Evolutionary conservation across 2,113 vertebrate species (phyloP), one percentile per base, ranked within the genome.

Genomic region (Vicugna pacos): DNA sequence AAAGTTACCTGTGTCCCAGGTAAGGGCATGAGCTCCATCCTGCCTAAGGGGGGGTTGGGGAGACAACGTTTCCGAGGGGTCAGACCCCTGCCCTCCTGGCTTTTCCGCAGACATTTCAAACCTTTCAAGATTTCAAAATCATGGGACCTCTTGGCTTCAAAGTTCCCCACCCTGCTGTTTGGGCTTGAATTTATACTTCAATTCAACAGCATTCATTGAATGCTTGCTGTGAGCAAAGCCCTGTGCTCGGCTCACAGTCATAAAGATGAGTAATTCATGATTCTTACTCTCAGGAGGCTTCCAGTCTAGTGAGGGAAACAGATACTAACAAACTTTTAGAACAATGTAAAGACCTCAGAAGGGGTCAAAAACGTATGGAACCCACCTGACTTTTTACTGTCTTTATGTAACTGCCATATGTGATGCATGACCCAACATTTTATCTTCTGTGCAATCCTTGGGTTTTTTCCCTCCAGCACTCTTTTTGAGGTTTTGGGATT

Each of bases 11-110:
- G 64, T 13, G 20, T 67, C 35, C 35, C 38, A 2, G 67, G 62
- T 48, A 30, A 83, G 62, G 35, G 64, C 24, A 32, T 5, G 24
- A 30, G 46, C 50, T 32, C 24, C 38, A 42, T 42, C 38, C 14
- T 17, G 54, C 56, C 38, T 0, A 0, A 54, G 42, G 20, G 1
- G 20, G 26, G 15, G 12, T 17, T 52, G 8, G 30, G 70, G 46
- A 82, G 38, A 38, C 16, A 20, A 1, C 14, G 8, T 24, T 20
- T 87, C 90, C 19, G 1, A 7, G 70, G 70, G 38, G 46, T 73
- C 30, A 67, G 91, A 26, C 30, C 6, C 62, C 48, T 12, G 60
- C 52, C 81, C 28, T 35, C 60, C n/a, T 8, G 42, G 38, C 42
- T 56, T 46, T n/a, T 88, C 72, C 10, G 8, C 30, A 32, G 15